Evolutionary conservation across 1,140 invertebrate genomes (phyloP), one percentile per base, ranked within the genome.

Genomic region (Ostrea denselamellosa): DNA sequence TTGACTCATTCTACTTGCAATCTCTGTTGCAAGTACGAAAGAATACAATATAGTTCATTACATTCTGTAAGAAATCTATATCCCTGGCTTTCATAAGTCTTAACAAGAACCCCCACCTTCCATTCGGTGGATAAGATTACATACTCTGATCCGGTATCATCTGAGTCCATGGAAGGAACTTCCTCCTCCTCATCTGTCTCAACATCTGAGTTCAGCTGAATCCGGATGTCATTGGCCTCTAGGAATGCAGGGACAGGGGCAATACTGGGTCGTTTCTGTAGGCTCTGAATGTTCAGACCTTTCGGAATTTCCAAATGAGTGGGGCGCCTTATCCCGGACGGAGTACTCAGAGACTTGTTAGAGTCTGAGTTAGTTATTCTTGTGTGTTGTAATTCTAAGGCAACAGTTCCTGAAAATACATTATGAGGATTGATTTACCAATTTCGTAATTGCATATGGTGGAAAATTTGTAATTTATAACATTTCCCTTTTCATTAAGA

Each of bases 171-270:
- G 86, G 87, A 89, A 28, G 85, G 86, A 28, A 86, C 71, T 71
- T 89, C 89, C 9, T 91, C 90, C 25, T 90, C 91, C 5, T 90
- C 90, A 58, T 87, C 89, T 8, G 86, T 68, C 12, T 88, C 86
- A 4, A 85, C 85, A 52, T 88, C 86, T 12, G 85, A 86, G 68
- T 82, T 87, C 17, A 87, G 51, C 28, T 92, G 92, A 77, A 94
- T 90, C 28, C 91, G 91, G 10, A 93, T 92, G 81, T 91, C 91
- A 65, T 88, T 90, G 17, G 94, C 90, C 34, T 95, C 95, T 22
- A 95, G 88, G 84, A 95, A 93, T 52, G 95, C 95, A 0, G 95
- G 95, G 8, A 95, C 95, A 0, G 95, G 95, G 4, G 95, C 95
- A 53, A 95, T 95, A 88, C 94, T 95, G 0, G 95, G 94, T 19